Percentiles rank a stretch among this genome's conserved stretches.
These are phyloP conservation scores for Limnephilus marmoratus DNA, from an alignment of 2,888 invertebrate species.

Conservation along the genomic window DNA sequence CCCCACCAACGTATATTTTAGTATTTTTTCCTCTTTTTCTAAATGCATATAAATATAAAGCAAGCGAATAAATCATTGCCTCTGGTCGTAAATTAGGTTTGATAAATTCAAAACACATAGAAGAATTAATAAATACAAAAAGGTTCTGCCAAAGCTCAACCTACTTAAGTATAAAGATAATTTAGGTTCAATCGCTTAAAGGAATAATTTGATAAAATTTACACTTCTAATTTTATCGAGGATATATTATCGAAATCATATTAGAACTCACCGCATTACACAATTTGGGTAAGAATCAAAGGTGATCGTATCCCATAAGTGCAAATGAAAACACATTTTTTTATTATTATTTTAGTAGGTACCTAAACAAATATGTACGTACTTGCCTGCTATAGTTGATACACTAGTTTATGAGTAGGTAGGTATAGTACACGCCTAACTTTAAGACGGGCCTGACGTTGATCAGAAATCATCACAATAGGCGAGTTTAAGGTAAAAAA, in stretches of 20 bases:
- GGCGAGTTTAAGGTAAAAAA: too few relatives aligned
- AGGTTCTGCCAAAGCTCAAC: not conserved
- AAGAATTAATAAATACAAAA: not conserved
- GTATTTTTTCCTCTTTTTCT: slow-evolving; percentile 8
- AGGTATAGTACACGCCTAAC: too few relatives aligned
- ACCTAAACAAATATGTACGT: too few relatives aligned
- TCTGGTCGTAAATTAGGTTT: slow-evolving; percentile 17
- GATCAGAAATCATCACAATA: too few relatives aligned
- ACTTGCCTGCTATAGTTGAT: too few relatives aligned
- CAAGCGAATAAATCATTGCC: slow-evolving; percentile 32
- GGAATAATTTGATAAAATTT: not conserved
- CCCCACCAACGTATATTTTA: not conserved
- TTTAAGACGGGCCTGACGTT: too few relatives aligned
- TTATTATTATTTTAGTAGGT: too few relatives aligned
- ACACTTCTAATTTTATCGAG: not conserved
- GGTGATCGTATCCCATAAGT: too few relatives aligned
- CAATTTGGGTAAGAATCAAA: too few relatives aligned
- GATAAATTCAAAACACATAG: slow-evolving; percentile 8
- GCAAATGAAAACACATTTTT: too few relatives aligned
- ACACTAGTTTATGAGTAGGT: too few relatives aligned
- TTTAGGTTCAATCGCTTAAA: not conserved
- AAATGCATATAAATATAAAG: slow-evolving; percentile 7
- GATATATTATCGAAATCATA: not conserved
- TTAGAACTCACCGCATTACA: too few relatives aligned
- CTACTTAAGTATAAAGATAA: not conserved